Evolutionary conservation across 2,888 invertebrate species (phyloP).

Genomic region (Drosophila diplacantha): DNA sequence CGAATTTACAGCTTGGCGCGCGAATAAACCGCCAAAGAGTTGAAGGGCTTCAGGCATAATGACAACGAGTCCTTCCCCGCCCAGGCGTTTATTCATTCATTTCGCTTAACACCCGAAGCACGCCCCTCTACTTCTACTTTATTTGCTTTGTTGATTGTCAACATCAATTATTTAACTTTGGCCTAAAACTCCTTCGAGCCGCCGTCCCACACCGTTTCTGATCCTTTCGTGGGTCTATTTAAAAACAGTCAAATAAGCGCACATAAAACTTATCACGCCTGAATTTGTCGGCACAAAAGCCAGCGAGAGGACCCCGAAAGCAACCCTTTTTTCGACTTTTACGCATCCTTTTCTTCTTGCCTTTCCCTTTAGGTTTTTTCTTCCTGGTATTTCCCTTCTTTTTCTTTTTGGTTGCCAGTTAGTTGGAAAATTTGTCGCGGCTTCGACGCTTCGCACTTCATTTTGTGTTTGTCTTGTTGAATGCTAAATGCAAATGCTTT

Average conservation of each 20-base stretch:
- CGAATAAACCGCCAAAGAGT: conserved; percentile 42
- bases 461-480: conserved; percentile 72
- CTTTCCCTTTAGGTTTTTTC: conserved; percentile 6
- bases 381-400: conserved; percentile 5
- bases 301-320: conserved; percentile 32
- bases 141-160: conserved; percentile 75
- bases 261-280: conserved; percentile 74
- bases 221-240: conserved; percentile 57
- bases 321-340: conserved; percentile 57
- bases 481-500: conserved; percentile 76
- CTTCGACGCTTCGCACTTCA: conserved; percentile 63
- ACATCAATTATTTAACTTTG: conserved; percentile 75
- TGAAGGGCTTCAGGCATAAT: conserved; percentile 24
- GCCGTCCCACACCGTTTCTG: conserved; percentile 19
- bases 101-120: conserved; percentile 35
- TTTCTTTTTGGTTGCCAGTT: conserved; percentile 28
- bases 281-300: conserved; percentile 75
- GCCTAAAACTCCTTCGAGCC: conserved; percentile 42
- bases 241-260: conserved; percentile 73
- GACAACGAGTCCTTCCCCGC: conserved; percentile 31
- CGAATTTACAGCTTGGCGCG: conserved; percentile 45
- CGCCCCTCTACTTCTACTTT: conserved; percentile 55
- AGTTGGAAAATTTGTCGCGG: conserved; percentile 64
- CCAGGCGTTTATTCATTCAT: conserved; percentile 46
- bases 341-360: conserved; percentile 27